Conservation (phyloP, 2,797 vertebrate genomes). For the Rhincodon typus region DNA sequence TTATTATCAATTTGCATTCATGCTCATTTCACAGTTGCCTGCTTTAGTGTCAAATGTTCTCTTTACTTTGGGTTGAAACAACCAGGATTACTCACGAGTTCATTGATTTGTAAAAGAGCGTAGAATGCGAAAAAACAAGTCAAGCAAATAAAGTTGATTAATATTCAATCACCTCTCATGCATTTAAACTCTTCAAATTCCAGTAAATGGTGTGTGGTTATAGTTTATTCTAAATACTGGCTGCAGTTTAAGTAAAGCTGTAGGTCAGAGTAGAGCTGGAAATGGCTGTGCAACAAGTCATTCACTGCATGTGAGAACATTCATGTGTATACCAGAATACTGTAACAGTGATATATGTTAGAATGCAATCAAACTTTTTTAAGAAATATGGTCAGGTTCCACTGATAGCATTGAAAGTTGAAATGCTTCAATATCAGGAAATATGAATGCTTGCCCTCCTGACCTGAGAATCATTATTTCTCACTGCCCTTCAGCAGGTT, state of each 20-base stretch:
- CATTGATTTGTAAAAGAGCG: not conserved
- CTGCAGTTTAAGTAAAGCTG: not conserved
- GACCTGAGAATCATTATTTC: not conserved
- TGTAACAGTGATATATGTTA: not conserved
- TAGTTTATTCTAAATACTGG: not conserved
- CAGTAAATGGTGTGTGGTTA: not conserved
- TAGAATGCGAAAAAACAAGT: not conserved
- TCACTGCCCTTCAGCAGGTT: not conserved
- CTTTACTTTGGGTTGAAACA: not conserved
- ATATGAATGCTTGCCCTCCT: not conserved
- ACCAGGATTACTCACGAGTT: not conserved
- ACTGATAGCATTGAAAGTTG: not conserved
- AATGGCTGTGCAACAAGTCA: not conserved
- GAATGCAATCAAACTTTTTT: not conserved
- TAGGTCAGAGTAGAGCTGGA: not conserved
- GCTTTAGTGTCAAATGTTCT: not conserved
- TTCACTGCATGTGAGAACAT: not conserved
- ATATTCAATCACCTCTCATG: not conserved
- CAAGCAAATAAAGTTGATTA: not conserved
- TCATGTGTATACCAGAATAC: not conserved
- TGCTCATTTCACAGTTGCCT: not conserved
- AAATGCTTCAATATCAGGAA: not conserved
- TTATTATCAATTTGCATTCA: not conserved
- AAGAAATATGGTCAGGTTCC: not conserved
- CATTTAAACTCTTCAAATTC: not conserved